Evolutionary conservation across 2,797 vertebrate genomes (phyloP).

Genomic region (Euthynnus affinis): DNA sequence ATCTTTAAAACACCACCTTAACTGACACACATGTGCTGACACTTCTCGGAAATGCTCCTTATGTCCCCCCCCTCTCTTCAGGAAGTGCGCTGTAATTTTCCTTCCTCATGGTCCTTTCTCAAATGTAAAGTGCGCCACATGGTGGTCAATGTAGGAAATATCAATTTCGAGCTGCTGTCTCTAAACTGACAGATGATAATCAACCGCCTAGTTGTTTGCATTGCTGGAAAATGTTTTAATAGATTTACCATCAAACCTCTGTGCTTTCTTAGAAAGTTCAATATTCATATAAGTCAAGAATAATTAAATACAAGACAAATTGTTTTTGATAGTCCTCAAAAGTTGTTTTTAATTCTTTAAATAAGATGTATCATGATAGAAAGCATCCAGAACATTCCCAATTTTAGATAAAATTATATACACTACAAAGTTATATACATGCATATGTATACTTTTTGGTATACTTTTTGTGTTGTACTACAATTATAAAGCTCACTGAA

Average conservation of each 20-base stretch:
- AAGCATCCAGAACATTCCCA: neutral
- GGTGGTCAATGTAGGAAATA: slow-evolving; percentile 26
- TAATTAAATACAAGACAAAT: too few relatives aligned
- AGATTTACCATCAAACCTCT: neutral
- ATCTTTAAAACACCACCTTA: slow-evolving; percentile 20
- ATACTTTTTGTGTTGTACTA: neutral
- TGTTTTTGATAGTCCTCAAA: neutral
- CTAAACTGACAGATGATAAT: too few relatives aligned
- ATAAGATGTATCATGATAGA: neutral
- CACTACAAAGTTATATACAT: neutral
- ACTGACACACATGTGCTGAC: slow-evolving; percentile 42
- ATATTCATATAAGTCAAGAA: neutral
- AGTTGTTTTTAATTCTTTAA: neutral
- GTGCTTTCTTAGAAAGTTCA: neutral
- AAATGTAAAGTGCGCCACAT: slow-evolving; percentile 45
- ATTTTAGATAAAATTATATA: neutral
- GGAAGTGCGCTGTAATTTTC: slow-evolving; percentile 68
- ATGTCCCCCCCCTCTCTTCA: slow-evolving; percentile 29
- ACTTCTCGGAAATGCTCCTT: slow-evolving; percentile 66
- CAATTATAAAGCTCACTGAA: too few relatives aligned
- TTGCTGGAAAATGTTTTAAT: too few relatives aligned
- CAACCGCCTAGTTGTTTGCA: too few relatives aligned
- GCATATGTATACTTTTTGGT: neutral
- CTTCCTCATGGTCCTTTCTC: slow-evolving; percentile 5
- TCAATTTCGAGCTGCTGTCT: too few relatives aligned